phyloP scores from a whole-genome alignment of 2,888 invertebrate genomes.

The Orchesella flavescens region DNA sequence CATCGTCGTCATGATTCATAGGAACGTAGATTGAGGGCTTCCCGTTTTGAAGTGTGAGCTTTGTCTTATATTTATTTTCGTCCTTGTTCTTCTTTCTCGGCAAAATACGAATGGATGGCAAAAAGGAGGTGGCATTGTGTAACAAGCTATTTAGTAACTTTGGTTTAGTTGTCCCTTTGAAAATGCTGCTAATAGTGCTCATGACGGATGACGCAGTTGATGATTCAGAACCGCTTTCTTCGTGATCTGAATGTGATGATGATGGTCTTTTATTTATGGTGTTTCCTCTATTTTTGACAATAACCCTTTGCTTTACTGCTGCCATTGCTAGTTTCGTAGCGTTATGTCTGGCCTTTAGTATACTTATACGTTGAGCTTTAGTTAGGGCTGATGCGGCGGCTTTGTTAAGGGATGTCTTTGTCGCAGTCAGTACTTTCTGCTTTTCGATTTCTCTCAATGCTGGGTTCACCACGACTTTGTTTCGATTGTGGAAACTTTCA shows the following conservation, averaged over 20 bases:
- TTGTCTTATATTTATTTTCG: slow-evolving; percentile 34
- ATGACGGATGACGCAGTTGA: slow-evolving; percentile 43
- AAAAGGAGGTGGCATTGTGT: slow-evolving; percentile 43
- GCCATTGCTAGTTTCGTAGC: too few relatives aligned
- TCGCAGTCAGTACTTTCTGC: slow-evolving; percentile 40
- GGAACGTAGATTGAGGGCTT: slow-evolving; percentile 55
- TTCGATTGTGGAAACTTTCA: slow-evolving; percentile 68
- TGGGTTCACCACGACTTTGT: slow-evolving; percentile 63
- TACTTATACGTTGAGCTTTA: slow-evolving; percentile 15
- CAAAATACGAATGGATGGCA: slow-evolving; percentile 51
- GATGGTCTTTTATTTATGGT: too few relatives aligned
- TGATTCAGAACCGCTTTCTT: slow-evolving; percentile 21
- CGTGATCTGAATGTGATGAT: background rate
- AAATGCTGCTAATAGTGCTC: slow-evolving; percentile 48
- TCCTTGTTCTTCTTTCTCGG: slow-evolving; percentile 45
- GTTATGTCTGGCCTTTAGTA: background rate
- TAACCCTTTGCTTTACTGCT: slow-evolving; percentile 27
- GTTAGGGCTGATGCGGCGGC: slow-evolving; percentile 8
- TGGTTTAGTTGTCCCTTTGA: slow-evolving; percentile 47
- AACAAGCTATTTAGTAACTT: slow-evolving; percentile 32
- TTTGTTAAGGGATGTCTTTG: background rate
- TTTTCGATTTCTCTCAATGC: slow-evolving; percentile 52
- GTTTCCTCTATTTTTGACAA: slow-evolving; percentile 39
- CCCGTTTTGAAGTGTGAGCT: slow-evolving; percentile 52
- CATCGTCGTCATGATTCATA: too few relatives aligned